A percentile compares a stretch with the other conserved stretches of the same genome.
Conservation (phyloP, 2,113 vertebrate species). For the Plecturocebus donacophilus region DNA sequence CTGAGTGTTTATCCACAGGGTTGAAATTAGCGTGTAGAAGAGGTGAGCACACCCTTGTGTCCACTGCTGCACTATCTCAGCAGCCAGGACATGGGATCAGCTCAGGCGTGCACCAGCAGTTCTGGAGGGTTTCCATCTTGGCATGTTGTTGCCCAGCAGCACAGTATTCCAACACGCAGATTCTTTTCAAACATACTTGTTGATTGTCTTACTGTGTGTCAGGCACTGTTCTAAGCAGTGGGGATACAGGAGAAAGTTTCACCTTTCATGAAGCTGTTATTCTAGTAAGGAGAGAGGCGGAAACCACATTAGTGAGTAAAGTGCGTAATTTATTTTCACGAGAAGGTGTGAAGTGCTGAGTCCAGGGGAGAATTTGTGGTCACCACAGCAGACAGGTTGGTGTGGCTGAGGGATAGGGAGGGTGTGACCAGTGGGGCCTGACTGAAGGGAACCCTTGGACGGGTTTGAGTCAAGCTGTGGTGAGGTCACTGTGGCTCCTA, state of each 20-base stretch:
- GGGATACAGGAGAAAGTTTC: fast-evolving
- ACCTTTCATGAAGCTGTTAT: fast-evolving
- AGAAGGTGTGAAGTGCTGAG: background rate
- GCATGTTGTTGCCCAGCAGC: background rate
- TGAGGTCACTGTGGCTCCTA: background rate
- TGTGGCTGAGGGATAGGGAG: background rate
- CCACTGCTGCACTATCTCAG: too few relatives aligned
- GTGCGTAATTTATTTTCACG: too few relatives aligned
- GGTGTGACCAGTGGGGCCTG: background rate
- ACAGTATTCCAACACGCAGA: fast-evolving
- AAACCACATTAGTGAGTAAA: background rate
- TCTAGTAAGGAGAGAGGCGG: too few relatives aligned
- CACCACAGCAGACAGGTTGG: background rate
- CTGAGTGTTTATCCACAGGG: too few relatives aligned
- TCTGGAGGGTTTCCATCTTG: background rate
- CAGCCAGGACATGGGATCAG: too few relatives aligned
- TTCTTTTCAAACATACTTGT: background rate
- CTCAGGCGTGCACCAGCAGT: too few relatives aligned
- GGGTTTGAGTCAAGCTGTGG: background rate
- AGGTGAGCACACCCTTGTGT: too few relatives aligned
- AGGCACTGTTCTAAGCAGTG: background rate
- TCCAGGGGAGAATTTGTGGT: background rate
- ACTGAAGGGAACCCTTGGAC: background rate
- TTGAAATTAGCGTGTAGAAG: too few relatives aligned
- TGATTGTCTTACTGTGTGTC: too few relatives aligned